phyloP scores from a whole-genome alignment of 2,888 invertebrate genomes.

The Agelastica alni region DNA sequence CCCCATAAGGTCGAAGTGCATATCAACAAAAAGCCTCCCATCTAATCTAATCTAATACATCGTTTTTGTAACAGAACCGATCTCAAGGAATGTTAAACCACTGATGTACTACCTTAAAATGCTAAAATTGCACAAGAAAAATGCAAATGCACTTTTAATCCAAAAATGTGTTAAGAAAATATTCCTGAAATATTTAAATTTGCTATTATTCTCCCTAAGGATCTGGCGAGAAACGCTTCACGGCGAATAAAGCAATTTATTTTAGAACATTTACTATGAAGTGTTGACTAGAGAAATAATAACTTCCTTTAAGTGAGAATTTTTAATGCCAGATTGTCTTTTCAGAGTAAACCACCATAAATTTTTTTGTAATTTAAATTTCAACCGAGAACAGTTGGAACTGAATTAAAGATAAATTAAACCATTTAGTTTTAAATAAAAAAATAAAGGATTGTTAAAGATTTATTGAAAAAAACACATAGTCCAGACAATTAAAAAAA shows the following conservation, averaged over 20 bases:
- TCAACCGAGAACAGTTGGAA: not conserved
- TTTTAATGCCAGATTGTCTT: not conserved
- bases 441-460: not conserved
- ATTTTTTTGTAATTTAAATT: not conserved
- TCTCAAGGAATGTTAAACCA: no score
- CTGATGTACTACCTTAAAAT: no score
- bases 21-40: no score
- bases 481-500: not conserved
- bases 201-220: not conserved
- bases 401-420: not conserved
- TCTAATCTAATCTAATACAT: no score
- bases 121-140: no score
- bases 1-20: no score
- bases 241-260: conserved; percentile 6
- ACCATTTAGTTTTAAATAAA: not conserved
- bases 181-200: not conserved
- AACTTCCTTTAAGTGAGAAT: not conserved
- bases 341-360: not conserved
- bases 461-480: not conserved
- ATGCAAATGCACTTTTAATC: no score
- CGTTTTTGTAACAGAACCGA: no score
- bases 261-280: conserved; percentile 3
- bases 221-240: not conserved
- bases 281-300: conserved; percentile 4
- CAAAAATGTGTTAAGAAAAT: no score